Evolutionary conservation across 2,797 vertebrate genomes (phyloP).

Genomic region (Buceros bicornis): DNA sequence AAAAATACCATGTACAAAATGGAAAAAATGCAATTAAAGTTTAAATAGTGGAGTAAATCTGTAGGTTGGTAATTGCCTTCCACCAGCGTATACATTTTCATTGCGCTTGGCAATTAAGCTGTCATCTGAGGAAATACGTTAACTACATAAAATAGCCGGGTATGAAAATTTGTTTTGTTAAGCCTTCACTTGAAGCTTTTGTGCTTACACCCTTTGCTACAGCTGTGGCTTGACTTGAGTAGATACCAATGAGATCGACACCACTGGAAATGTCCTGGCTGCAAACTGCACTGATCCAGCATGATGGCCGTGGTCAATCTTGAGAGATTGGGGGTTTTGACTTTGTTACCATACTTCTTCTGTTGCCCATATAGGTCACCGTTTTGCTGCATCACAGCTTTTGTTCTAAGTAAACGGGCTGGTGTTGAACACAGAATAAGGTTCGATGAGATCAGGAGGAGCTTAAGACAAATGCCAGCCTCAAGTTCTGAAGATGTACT

Average conservation of each 20-base stretch:
- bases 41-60: conserved; percentile 28
- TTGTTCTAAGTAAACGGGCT: neutral
- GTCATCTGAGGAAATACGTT: conserved; percentile 44
- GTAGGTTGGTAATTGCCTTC: conserved; percentile 14
- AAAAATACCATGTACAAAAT: conserved; percentile 10
- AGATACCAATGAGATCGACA: neutral
- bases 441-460: neutral
- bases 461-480: neutral
- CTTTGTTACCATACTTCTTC: neutral
- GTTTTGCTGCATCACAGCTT: neutral
- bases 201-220: neutral
- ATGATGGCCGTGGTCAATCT: neutral
- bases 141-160: conserved; percentile 8
- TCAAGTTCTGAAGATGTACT: conserved; percentile 34
- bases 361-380: neutral
- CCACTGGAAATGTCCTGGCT: neutral
- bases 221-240: neutral
- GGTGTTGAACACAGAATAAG: neutral
- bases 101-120: conserved; percentile 49
- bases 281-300: neutral
- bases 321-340: neutral
- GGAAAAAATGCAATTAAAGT: conserved; percentile 20
- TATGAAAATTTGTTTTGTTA: conserved; percentile 7
- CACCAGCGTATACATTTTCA: neutral
- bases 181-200: conserved; percentile 25